These are phyloP conservation scores for Petrocephalus microphthalmus DNA, from an alignment of 2,113 vertebrate species.

Conservation along the genomic window DNA sequence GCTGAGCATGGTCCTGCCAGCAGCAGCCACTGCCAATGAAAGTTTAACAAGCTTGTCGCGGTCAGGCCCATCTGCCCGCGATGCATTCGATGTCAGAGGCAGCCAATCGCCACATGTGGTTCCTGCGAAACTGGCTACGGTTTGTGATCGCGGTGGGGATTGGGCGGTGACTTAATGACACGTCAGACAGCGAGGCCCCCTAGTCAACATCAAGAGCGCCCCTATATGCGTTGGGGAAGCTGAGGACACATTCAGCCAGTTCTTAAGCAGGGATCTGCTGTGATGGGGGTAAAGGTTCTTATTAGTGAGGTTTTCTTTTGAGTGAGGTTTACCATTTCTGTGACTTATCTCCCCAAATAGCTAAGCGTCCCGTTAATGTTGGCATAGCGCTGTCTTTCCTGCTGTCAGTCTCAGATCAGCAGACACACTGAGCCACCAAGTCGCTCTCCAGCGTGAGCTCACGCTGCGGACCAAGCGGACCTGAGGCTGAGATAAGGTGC, in stretches of 20 bases:
- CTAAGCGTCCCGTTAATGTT: background rate
- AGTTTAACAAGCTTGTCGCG: constrained; percentile 8
- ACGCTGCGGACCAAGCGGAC: background rate
- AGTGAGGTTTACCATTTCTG: background rate
- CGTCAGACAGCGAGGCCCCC: background rate
- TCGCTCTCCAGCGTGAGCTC: background rate
- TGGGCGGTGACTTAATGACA: background rate
- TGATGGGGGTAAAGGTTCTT: background rate
- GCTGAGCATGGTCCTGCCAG: background rate
- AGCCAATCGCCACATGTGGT: background rate
- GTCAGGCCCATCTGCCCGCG: background rate
- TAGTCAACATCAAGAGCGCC: background rate
- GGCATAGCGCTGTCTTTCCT: background rate
- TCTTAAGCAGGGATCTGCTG: background rate
- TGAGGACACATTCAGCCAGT: background rate
- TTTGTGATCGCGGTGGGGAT: background rate
- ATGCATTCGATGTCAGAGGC: background rate
- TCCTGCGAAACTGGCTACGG: background rate
- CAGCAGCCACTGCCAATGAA: background rate
- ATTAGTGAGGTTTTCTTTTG: background rate
- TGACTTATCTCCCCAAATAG: background rate
- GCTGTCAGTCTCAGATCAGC: background rate
- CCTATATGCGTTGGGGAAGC: background rate
- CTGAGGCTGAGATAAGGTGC: background rate
- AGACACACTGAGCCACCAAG: background rate